Percentiles rank a stretch among this genome's conserved stretches.
phyloP scores from a whole-genome alignment of 2,888 invertebrate genomes.

The Schizotus pectinicornis region DNA sequence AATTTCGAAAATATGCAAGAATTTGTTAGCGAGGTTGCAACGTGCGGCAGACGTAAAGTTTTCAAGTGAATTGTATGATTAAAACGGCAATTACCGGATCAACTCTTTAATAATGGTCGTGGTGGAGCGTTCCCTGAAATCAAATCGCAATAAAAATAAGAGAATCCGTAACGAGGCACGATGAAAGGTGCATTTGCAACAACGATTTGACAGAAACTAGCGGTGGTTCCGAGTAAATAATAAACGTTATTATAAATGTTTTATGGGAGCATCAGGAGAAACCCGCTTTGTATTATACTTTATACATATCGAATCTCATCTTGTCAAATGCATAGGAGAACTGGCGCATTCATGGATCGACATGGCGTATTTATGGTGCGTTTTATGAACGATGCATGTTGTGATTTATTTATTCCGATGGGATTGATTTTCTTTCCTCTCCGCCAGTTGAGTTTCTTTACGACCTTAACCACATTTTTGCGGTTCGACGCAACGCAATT shows the following conservation, averaged over 20 bases:
- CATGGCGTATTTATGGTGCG: slow-evolving; percentile 46
- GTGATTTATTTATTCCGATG: slow-evolving; percentile 44
- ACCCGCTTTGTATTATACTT: slow-evolving; percentile 38
- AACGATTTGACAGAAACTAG: slow-evolving; percentile 30
- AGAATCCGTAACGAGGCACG: slow-evolving; percentile 28
- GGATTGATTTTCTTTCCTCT: slow-evolving; percentile 42
- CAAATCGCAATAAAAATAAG: slow-evolving; percentile 28
- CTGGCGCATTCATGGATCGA: slow-evolving; percentile 46
- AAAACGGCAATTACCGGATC: slow-evolving; percentile 33
- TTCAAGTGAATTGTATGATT: slow-evolving; percentile 24
- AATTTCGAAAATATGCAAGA: slow-evolving; percentile 10
- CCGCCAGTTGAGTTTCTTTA: slow-evolving; percentile 26
- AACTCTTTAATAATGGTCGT: slow-evolving; percentile 27
- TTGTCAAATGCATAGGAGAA: slow-evolving; percentile 46
- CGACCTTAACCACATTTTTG: slow-evolving; percentile 35
- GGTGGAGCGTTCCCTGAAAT: slow-evolving; percentile 32
- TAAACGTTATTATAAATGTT: slow-evolving; percentile 31
- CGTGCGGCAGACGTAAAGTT: background rate
- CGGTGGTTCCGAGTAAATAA: slow-evolving; percentile 34
- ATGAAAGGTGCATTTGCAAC: slow-evolving; percentile 29
- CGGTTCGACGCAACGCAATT: slow-evolving; percentile 31
- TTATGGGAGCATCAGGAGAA: slow-evolving; percentile 21
- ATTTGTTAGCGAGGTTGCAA: slow-evolving; percentile 18
- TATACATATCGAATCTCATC: slow-evolving; percentile 44
- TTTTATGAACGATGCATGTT: slow-evolving; percentile 43